A percentile compares a stretch with the other conserved stretches of the same genome.
phyloP scores from a whole-genome alignment of 2,797 vertebrate species.

The Acanthurus lineatus region DNA sequence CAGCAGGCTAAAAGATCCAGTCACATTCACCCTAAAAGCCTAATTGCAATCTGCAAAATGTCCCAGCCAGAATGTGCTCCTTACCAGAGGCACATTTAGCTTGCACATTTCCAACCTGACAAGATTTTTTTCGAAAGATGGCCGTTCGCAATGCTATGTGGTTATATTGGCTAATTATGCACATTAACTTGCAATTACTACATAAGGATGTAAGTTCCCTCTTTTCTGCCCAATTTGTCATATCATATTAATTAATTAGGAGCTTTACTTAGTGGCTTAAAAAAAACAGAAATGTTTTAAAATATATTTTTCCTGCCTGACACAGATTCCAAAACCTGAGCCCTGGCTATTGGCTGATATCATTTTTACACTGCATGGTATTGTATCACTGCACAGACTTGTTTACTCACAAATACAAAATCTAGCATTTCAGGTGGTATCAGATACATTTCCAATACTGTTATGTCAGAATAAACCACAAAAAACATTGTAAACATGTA shows the following conservation, averaged over 20 bases:
- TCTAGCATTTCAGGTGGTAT: too few species aligned
- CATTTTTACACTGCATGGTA: too few species aligned
- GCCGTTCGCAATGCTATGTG: background rate
- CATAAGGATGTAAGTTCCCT: background rate
- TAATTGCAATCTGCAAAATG: slow-evolving; percentile 52
- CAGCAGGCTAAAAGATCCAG: slow-evolving; percentile 44
- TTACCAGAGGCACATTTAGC: slow-evolving; percentile 4
- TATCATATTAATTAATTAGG: background rate
- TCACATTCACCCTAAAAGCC: slow-evolving; percentile 42
- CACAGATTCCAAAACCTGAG: too few species aligned
- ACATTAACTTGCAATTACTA: background rate
- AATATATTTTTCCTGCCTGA: too few species aligned
- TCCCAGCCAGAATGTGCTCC: slow-evolving; percentile 32
- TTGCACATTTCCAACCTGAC: background rate
- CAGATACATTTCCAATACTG: too few species aligned
- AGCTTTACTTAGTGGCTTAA: background rate
- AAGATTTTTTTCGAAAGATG: background rate
- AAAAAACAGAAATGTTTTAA: background rate
- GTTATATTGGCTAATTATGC: background rate
- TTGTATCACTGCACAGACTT: too few species aligned
- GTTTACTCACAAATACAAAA: too few species aligned
- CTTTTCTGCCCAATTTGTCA: background rate
- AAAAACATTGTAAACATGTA: background rate
- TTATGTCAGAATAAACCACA: too few species aligned
- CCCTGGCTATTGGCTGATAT: too few species aligned